Percentiles rank a stretch among this genome's conserved stretches.
Conservation (phyloP, 2,113 vertebrate species). For the Mormyrus lacerda region DNA sequence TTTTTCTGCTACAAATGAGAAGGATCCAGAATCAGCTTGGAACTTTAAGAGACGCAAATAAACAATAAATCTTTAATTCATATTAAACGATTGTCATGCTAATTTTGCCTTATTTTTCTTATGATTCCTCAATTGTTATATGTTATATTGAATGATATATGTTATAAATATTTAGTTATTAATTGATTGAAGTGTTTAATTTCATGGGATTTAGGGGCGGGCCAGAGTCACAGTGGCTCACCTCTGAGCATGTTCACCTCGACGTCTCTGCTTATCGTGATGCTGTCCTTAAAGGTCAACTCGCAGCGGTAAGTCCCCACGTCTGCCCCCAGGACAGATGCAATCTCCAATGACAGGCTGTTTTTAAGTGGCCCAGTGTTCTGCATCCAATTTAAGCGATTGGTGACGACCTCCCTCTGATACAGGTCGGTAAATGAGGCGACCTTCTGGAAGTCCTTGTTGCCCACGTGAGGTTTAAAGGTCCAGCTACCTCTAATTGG, state of each 20-base stretch:
- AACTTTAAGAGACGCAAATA: background rate
- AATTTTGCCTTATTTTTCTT: background rate
- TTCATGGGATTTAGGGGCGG: background rate
- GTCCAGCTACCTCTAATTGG: slow-evolving; percentile 38
- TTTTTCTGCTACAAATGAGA: background rate
- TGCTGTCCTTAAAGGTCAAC: slow-evolving; percentile 23
- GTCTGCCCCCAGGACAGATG: background rate
- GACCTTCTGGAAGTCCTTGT: background rate
- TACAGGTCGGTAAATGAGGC: background rate
- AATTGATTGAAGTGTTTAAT: background rate
- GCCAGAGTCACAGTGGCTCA: slow-evolving; percentile 30
- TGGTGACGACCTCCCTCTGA: background rate
- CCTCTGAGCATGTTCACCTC: slow-evolving; percentile 49
- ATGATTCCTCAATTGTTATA: background rate
- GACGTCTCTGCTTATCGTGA: slow-evolving; percentile 1
- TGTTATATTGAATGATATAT: background rate
- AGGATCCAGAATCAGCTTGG: background rate
- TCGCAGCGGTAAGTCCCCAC: slow-evolving; percentile 44
- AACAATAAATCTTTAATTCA: background rate
- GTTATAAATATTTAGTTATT: background rate
- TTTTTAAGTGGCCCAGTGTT: accelerated
- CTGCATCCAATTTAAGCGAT: background rate
- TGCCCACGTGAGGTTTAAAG: slow-evolving; percentile 26
- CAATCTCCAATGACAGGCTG: slow-evolving; percentile 33
- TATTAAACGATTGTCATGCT: background rate